These are phyloP conservation scores for Glyptemys insculpta DNA, from an alignment of 2,797 vertebrate species.

Conservation along the genomic window DNA sequence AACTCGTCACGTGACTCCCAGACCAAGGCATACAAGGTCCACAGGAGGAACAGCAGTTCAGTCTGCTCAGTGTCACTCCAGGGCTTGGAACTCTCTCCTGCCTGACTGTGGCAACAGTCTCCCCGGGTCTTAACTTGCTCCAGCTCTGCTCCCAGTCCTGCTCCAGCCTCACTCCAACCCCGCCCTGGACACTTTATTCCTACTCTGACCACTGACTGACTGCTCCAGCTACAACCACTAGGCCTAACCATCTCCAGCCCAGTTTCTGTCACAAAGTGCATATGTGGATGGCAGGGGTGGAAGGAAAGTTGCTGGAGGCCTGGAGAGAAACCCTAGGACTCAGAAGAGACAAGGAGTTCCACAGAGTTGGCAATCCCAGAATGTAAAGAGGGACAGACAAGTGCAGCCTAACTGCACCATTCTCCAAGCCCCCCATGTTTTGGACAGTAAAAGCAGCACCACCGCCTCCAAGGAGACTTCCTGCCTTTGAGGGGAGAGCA, in stretches of 20 bases:
- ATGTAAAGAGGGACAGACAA: not conserved
- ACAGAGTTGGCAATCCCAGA: not conserved
- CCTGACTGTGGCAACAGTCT: too few species aligned
- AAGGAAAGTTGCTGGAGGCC: not conserved
- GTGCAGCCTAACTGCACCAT: not conserved
- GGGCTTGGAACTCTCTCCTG: too few species aligned
- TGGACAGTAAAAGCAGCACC: not conserved
- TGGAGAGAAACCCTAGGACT: not conserved
- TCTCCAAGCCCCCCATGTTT: not conserved
- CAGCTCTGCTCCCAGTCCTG: too few species aligned
- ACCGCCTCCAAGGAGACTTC: not conserved
- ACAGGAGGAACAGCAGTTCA: too few species aligned
- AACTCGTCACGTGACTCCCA: too few species aligned
- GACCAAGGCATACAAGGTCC: too few species aligned
- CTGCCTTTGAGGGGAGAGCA: not conserved
- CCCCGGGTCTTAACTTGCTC: too few species aligned
- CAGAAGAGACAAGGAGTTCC: accelerated
- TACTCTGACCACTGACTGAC: too few species aligned
- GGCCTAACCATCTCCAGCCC: not conserved
- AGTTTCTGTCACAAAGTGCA: not conserved
- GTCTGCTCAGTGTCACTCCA: too few species aligned
- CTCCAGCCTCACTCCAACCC: too few species aligned
- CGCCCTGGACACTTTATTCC: too few species aligned
- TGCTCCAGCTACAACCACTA: too few species aligned
- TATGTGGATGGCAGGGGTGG: not conserved